phyloP scores from a whole-genome alignment of 2,888 invertebrate genomes.

The Megaustenia siamemsis region DNA sequence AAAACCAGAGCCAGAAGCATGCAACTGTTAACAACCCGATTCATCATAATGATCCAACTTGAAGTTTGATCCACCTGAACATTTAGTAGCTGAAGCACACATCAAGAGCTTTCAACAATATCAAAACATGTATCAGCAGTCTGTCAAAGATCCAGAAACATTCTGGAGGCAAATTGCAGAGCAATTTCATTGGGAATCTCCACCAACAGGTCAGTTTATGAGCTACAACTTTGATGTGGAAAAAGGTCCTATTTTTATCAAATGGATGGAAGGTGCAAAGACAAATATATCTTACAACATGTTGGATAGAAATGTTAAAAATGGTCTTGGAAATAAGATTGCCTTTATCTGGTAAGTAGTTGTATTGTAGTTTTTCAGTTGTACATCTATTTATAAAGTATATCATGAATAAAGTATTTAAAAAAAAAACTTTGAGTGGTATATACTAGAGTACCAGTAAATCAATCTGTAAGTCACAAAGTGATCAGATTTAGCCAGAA shows the following conservation, averaged over 20 bases:
- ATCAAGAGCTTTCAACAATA: constrained; percentile 89
- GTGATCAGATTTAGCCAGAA: not conserved
- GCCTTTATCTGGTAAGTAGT: constrained; percentile 95
- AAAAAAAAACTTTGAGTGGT: too few species aligned
- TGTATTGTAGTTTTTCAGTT: too few species aligned
- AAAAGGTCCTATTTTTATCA: constrained; percentile 93
- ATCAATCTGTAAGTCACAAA: constrained; percentile 1
- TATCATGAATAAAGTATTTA: too few species aligned
- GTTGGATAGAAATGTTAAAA: constrained; percentile 93
- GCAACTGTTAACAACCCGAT: not conserved
- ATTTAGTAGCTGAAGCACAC: constrained; percentile 80
- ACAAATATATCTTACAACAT: constrained; percentile 98
- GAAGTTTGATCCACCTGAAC: constrained; percentile 68
- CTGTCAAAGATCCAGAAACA: constrained; percentile 91
- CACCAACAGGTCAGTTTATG: constrained; percentile 86
- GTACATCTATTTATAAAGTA: too few species aligned
- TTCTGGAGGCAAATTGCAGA: constrained; percentile 97
- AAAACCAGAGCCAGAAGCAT: not conserved
- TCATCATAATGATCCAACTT: constrained; percentile 42
- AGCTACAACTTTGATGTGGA: constrained; percentile 93
- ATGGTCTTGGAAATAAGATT: constrained; percentile 92
- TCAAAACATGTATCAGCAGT: constrained; percentile 89
- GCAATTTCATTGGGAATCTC: constrained; percentile 92
- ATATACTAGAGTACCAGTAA: too few species aligned
- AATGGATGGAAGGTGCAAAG: constrained; percentile 96